These are phyloP conservation scores for Daboia siamensis DNA, from an alignment of 2,113 vertebrate species.

Conservation along the genomic window DNA sequence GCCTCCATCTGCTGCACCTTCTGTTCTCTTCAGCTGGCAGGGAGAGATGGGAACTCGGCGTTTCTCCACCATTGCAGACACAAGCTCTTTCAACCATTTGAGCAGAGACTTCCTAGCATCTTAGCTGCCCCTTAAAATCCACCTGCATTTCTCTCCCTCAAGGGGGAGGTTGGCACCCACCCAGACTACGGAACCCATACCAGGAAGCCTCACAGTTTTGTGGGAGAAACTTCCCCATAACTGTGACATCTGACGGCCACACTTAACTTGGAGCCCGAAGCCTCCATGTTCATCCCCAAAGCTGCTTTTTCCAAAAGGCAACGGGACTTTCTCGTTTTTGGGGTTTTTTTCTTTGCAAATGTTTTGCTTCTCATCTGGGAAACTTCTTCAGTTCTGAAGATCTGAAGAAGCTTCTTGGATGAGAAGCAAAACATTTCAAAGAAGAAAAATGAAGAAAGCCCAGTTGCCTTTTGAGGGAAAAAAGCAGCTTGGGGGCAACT, in stretches of 20 bases:
- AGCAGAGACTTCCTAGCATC: neutral
- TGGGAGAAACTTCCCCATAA: neutral
- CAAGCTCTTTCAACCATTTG: neutral
- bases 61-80: neutral
- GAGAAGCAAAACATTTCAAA: too few species aligned
- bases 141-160: neutral
- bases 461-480: too few species aligned
- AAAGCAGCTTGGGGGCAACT: too few species aligned
- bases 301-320: too few species aligned
- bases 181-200: neutral
- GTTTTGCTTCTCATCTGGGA: too few species aligned
- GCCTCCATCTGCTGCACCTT: neutral
- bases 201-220: neutral
- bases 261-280: neutral
- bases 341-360: too few species aligned
- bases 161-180: neutral
- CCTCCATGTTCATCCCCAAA: neutral
- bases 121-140: neutral
- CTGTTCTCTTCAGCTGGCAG: neutral
- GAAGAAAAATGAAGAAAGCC: too few species aligned
- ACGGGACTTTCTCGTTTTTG: too few species aligned
- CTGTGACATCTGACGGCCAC: too few species aligned
- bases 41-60: neutral
- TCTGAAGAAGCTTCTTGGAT: too few species aligned
- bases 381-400: too few species aligned